Evolutionary conservation across 2,113 vertebrate species (phyloP), one percentile per base, ranked within the genome.

Genomic region (Nerophis ophidion): DNA sequence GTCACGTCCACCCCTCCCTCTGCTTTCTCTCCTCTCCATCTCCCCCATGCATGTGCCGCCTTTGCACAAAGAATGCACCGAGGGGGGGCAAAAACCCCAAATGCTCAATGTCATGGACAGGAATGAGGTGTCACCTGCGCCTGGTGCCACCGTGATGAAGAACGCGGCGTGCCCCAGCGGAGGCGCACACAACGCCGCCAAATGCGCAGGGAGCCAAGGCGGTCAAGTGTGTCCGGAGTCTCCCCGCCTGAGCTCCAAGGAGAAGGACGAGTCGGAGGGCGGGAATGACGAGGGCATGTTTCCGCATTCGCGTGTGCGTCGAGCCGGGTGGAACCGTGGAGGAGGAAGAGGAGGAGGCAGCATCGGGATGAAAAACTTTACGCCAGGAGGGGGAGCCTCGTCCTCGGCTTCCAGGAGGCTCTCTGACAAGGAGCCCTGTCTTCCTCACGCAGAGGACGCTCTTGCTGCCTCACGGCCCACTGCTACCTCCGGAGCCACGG

Each of bases 301-400:
- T 73, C 86, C 89, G 72, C 84, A 85, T 77, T 79, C 84, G 65
- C 83, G 86, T 60, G 69, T 88, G 76, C 88, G 87, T 74, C 81
- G 88, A 77, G 77, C 85, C 65, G 89, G 76, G 61, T 87, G 76
- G 75, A 86, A 80, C 74, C 67, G 87, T 58, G 85, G 85, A 63
- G 83, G 85, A 48, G 81, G 81, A 53, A 70, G 86, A 71, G 74
- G 83, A 59, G 82, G 88, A 52, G 79, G 86, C 74, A 77, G 89
- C 84, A 86, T 81, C 67, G 90, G 84, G 77, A 90, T 89, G 85
- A 89, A 89, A 79, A 89, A 86, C 88, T 89, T 89, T 75, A 83
- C 83, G 60, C 87, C 90, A 86, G 90, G 81, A 90, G 90, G 89
- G 83, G 90, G 87, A 89, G 88, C 86, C 81, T 73, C 87, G 78